Evolutionary conservation across 2,888 invertebrate genomes (phyloP), one percentile per base, ranked within the genome.

Genomic region (Aphodius granarius): DNA sequence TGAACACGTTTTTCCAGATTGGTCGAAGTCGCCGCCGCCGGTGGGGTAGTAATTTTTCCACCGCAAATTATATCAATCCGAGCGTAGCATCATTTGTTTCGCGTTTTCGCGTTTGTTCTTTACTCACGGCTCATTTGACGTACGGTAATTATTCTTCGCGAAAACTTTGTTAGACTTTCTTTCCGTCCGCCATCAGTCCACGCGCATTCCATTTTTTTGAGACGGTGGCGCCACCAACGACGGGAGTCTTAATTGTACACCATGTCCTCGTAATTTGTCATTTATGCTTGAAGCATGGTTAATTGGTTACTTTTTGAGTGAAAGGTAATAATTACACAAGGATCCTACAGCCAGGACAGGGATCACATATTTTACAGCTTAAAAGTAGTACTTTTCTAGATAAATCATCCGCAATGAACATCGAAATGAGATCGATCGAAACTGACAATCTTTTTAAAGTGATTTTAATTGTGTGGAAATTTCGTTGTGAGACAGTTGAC

Each of bases 91-190:
- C 85, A 85, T 86, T 86, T 86, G 84, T 86, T 86, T 86, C 85
- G 85, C 85, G 85, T 86, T 86, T 86, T 86, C 86, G 43, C 43
- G 86, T 86, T 86, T 86, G 85, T 85, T 86, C 85, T 84, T 86
- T 73, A 19, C 22, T 85, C 84, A 85, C 85, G 83, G 85, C 80
- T 84, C 85, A 84, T 84, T 86, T 85, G 86, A 86, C 85, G 85
- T 82, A 81, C 5, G 82, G 84, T 84, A 86, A 86, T 86, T 85
- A 86, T 86, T 86, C 86, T 85, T 86, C 85, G 82, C 43, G 43
- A 43, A 43, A 43, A 43, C 9, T 43, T 43, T 43, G 43, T 6
- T 43, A 6, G 43, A 13, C 43, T 43, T 43, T 43, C 43, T 43
- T 43, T 43, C 43, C 43, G 13, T 43, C 13, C 43, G 43, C 43